phyloP scores from a whole-genome alignment of 2,797 vertebrate genomes.

The Gymnoscopelus microlampas region DNA sequence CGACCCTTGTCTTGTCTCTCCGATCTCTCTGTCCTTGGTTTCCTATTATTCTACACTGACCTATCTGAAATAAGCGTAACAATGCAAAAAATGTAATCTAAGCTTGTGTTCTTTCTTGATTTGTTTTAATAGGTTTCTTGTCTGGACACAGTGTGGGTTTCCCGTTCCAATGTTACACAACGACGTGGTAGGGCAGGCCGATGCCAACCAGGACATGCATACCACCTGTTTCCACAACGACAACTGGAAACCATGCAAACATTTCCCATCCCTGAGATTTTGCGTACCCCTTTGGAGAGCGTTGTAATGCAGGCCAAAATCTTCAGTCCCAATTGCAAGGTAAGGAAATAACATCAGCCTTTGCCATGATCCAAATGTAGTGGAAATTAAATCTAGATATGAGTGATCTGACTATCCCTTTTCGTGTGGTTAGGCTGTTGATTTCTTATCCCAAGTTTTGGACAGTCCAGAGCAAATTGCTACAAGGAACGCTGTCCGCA shows the following conservation, averaged over 20 bases:
- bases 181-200: constrained; percentile 92
- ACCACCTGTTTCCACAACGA: constrained; percentile 90
- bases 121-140: constrained; percentile 87
- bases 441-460: constrained; percentile 94
- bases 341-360: constrained; percentile 53
- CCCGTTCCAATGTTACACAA: constrained; percentile 92
- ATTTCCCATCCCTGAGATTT: constrained; percentile 94
- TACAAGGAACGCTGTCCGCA: constrained; percentile 87
- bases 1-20: no score
- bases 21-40: not conserved
- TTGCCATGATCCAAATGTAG: no score
- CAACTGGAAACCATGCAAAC: constrained; percentile 87
- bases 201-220: constrained; percentile 93
- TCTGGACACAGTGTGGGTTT: constrained; percentile 95
- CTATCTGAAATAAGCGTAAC: no score
- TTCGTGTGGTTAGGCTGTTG: constrained; percentile 83
- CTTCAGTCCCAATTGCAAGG: constrained; percentile 92
- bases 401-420: no score
- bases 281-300: constrained; percentile 94
- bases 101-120: not conserved
- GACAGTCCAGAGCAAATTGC: constrained; percentile 89
- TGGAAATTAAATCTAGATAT: no score
- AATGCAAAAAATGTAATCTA: no score
- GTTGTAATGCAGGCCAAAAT: constrained; percentile 96
- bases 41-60: no score